A percentile compares a stretch with the other conserved stretches of the same genome.
Conservation (phyloP, 2,113 vertebrate species). For the Ammospiza nelsoni region DNA sequence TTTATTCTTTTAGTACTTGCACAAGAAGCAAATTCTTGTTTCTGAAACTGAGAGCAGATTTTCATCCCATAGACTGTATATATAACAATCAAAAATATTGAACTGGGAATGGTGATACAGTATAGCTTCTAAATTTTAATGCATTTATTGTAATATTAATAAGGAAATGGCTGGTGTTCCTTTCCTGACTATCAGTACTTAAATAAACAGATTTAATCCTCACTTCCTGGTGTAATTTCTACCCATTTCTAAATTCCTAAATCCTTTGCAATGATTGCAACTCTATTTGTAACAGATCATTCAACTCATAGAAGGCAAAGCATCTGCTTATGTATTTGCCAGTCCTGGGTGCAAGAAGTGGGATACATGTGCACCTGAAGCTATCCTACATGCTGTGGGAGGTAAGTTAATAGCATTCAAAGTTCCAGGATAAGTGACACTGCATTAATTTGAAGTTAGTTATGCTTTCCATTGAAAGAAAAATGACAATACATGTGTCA, state of each 20-base stretch:
- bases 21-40: neutral
- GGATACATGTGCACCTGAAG: slow-evolving; percentile 97
- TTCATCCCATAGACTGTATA: neutral
- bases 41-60: neutral
- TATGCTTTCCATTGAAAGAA: neutral
- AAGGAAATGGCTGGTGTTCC: neutral
- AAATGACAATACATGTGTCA: neutral
- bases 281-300: slow-evolving; percentile 82
- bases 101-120: neutral
- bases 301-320: slow-evolving; percentile 94
- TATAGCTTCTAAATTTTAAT: neutral
- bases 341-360: slow-evolving; percentile 98
- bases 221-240: neutral
- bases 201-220: neutral
- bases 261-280: neutral
- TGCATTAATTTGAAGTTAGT: neutral
- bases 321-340: slow-evolving; percentile 95
- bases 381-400: slow-evolving; percentile 91
- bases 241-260: neutral
- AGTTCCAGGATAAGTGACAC: neutral
- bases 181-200: neutral
- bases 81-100: neutral
- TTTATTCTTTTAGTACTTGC: neutral
- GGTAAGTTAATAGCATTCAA: slow-evolving; percentile 73
- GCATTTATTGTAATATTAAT: neutral